Percentiles rank a stretch among this genome's conserved stretches.
These are phyloP conservation scores for Pseudeuparius sepicola DNA, from an alignment of 2,888 invertebrate genomes.

Conservation along the genomic window DNA sequence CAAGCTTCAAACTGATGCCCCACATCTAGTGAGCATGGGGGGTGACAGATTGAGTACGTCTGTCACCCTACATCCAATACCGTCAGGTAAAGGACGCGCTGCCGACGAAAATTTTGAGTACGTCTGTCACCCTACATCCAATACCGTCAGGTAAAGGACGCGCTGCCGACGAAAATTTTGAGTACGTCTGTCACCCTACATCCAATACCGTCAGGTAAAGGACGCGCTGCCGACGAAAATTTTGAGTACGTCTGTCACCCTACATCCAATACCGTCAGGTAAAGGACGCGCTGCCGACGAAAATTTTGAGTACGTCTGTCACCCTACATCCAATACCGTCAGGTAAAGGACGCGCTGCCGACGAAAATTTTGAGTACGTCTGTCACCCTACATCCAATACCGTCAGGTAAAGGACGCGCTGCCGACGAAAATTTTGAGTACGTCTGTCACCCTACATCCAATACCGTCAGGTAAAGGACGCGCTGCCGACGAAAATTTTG, in stretches of 20 bases:
- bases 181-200: slow-evolving; percentile 89
- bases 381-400: slow-evolving; percentile 83
- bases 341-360: too few species aligned
- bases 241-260: slow-evolving; percentile 86
- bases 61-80: slow-evolving; percentile 83
- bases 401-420: slow-evolving; percentile 68
- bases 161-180: too few species aligned
- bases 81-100: slow-evolving; percentile 63
- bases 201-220: slow-evolving; percentile 75
- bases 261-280: slow-evolving; percentile 87
- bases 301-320: slow-evolving; percentile 88
- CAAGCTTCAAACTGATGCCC: slow-evolving; percentile 67
- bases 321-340: slow-evolving; percentile 82
- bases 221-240: too few species aligned
- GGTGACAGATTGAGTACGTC: slow-evolving; percentile 84
- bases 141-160: slow-evolving; percentile 67
- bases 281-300: too few species aligned
- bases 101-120: too few species aligned
- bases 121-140: slow-evolving; percentile 85
- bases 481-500: too few species aligned
- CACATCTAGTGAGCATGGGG: slow-evolving; percentile 85
- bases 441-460: slow-evolving; percentile 85
- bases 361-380: slow-evolving; percentile 89
- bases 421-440: too few species aligned
- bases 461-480: slow-evolving; percentile 72